These are phyloP conservation scores for Pontoporia blainvillei DNA, from an alignment of 2,113 vertebrate species.

Conservation along the genomic window DNA sequence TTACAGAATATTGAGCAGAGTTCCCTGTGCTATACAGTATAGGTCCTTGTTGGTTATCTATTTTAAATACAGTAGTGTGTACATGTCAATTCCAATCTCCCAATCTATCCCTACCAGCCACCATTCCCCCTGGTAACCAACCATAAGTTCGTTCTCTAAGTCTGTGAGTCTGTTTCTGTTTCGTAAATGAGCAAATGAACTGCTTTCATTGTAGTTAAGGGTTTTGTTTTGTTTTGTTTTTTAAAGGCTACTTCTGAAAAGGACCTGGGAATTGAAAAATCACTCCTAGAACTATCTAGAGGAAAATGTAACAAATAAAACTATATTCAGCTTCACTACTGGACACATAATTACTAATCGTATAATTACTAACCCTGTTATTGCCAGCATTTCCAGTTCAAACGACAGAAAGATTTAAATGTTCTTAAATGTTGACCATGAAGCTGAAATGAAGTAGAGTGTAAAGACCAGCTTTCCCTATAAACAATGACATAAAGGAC, in stretches of 20 bases:
- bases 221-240: too few species aligned
- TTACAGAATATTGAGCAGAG: neutral
- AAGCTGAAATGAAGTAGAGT: neutral
- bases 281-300: neutral
- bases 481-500: neutral
- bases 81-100: neutral
- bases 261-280: neutral
- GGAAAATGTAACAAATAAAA: conserved; percentile 32
- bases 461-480: neutral
- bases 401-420: neutral
- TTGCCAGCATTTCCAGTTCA: neutral
- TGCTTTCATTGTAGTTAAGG: neutral
- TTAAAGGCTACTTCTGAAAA: neutral
- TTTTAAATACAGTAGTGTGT: neutral
- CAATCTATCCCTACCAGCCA: neutral
- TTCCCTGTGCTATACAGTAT: neutral
- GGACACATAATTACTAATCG: neutral
- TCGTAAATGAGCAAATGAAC: neutral
- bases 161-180: too few species aligned
- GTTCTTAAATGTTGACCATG: neutral
- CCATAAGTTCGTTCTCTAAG: too few species aligned
- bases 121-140: too few species aligned
- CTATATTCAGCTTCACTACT: neutral
- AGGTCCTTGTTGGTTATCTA: neutral
- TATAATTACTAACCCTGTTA: neutral